Evolutionary conservation across 2,888 invertebrate genomes (phyloP).

Genomic region (Thyatira batis): DNA sequence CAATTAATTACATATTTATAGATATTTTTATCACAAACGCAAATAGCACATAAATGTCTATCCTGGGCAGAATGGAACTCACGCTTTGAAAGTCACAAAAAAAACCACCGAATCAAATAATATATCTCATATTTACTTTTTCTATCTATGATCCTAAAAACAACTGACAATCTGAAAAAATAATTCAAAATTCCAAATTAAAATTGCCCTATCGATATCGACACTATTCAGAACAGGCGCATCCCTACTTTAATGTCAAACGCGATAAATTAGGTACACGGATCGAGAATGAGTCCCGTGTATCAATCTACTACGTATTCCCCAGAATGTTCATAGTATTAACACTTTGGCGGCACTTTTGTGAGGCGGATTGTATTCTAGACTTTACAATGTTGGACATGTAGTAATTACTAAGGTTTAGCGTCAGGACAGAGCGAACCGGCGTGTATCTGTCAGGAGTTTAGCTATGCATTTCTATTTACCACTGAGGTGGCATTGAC

Average conservation of each 20-base stretch:
- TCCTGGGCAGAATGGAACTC: no score
- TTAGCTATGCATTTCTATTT: no score
- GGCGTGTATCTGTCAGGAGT: no score
- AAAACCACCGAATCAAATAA: no score
- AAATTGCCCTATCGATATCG: background rate
- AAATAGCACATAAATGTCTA: no score
- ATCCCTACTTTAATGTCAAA: background rate
- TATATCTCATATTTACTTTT: no score
- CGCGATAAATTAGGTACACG: background rate
- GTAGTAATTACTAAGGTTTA: background rate
- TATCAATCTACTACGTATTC: background rate
- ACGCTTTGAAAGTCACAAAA: no score
- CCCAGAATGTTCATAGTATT: background rate
- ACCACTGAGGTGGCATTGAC: no score
- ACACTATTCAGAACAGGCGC: background rate
- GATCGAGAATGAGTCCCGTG: background rate
- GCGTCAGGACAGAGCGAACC: background rate
- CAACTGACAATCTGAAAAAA: background rate
- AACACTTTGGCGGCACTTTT: background rate
- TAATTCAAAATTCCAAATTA: background rate
- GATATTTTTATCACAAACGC: no score
- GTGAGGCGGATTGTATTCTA: background rate
- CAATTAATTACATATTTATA: no score
- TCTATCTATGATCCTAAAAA: no score
- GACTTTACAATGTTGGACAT: background rate